Evolutionary conservation across 2,797 vertebrate genomes (phyloP).

Genomic region (Enteromius anoplus): DNA sequence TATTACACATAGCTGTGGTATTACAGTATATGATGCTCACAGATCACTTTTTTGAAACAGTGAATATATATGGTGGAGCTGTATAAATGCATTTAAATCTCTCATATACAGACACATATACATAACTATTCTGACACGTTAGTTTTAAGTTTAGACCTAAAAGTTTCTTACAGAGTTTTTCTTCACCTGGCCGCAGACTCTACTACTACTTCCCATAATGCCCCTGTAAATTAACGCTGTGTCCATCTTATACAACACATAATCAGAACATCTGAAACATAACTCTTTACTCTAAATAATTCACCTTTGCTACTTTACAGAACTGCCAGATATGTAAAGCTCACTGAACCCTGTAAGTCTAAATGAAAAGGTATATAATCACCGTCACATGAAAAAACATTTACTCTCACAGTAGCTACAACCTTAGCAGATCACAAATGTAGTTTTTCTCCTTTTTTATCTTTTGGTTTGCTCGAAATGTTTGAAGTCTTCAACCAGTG

Average conservation of each 20-base stretch:
- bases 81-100: constrained; percentile 10
- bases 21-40: constrained; percentile 2
- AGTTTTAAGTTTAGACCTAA: background rate
- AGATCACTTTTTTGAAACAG: background rate
- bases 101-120: constrained; percentile 23
- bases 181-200: background rate
- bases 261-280: constrained; percentile 14
- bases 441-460: background rate
- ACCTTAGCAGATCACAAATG: constrained; percentile 7
- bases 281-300: background rate
- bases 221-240: constrained; percentile 37
- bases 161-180: background rate
- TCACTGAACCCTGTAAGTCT: background rate
- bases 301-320: constrained; percentile 18
- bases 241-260: constrained; percentile 34
- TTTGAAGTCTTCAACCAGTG: constrained; percentile 9
- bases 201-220: constrained; percentile 19
- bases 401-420: constrained; percentile 1
- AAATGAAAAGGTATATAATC: background rate
- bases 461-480: constrained; percentile 13
- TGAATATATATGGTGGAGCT: constrained; percentile 11
- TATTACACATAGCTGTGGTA: background rate
- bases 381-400: constrained; percentile 6
- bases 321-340: background rate
- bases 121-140: constrained; percentile 22